Percentiles rank a stretch among this genome's conserved stretches.
Evolutionary conservation across 2,113 vertebrate species (phyloP).

Genomic region (Odontophorus gujanensis): DNA sequence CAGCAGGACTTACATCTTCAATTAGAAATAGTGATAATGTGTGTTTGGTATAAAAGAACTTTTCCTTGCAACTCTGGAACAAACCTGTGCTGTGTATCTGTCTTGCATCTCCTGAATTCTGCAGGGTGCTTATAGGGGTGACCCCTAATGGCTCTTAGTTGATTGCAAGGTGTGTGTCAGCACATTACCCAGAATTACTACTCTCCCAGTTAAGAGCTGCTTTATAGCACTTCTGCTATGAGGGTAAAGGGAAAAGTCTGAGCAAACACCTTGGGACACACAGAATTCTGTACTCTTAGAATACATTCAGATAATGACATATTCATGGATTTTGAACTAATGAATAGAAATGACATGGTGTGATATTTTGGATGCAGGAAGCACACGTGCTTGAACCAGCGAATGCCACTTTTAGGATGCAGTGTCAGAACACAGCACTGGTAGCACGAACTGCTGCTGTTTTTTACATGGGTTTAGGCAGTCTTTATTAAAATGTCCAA

Average conservation of each 20-base stretch:
- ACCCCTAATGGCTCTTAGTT: not conserved
- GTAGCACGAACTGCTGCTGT: not conserved
- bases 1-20: not conserved
- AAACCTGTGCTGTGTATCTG: not conserved
- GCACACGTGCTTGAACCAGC: not conserved
- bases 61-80: not conserved
- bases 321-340: not conserved
- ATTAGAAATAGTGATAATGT: not conserved
- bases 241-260: not conserved
- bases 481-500: not conserved
- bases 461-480: not conserved
- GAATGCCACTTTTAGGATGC: not conserved
- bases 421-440: not conserved
- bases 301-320: not conserved
- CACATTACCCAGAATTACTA: not conserved
- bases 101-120: not conserved
- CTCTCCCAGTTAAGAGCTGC: not conserved
- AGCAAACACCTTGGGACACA: not conserved
- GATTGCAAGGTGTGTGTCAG: constrained; percentile 17
- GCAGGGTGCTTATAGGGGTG: not conserved
- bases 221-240: not conserved
- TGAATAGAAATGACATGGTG: not conserved
- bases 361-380: not conserved
- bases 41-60: not conserved
- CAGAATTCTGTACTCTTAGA: not conserved